A percentile compares a stretch with the other conserved stretches of the same genome.
phyloP scores from a whole-genome alignment of 2,797 vertebrate genomes.

The Crocidura indochinensis region DNA sequence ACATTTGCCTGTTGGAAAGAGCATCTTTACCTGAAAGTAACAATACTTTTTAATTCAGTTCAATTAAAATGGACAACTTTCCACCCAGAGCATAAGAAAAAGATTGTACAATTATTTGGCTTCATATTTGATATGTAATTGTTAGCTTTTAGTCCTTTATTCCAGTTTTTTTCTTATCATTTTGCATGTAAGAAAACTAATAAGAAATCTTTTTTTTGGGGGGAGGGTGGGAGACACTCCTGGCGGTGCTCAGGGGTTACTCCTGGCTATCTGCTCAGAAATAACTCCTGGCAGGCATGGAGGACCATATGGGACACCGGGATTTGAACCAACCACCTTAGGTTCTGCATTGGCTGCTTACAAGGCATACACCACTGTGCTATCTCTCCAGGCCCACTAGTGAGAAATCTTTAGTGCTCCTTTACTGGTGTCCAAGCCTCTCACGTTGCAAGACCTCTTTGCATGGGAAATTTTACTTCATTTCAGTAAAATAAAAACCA shows the following conservation, averaged over 20 bases:
- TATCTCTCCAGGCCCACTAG: too few species aligned
- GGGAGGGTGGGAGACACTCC: too few species aligned
- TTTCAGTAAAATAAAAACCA: neutral
- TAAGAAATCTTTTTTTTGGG: neutral
- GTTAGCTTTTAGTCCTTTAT: neutral
- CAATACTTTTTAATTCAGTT: neutral
- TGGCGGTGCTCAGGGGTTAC: too few species aligned
- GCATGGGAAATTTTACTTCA: neutral
- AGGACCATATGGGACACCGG: too few species aligned
- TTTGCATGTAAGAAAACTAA: neutral
- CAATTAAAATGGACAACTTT: neutral
- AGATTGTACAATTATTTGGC: neutral
- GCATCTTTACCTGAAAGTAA: too few species aligned
- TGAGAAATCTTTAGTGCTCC: fast-evolving
- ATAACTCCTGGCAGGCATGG: too few species aligned
- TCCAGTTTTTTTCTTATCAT: fast-evolving
- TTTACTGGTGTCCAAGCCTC: neutral
- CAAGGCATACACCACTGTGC: too few species aligned
- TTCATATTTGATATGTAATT: neutral
- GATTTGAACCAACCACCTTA: too few species aligned
- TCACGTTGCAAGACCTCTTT: neutral
- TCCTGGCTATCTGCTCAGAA: too few species aligned
- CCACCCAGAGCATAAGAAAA: neutral
- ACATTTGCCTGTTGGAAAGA: too few species aligned
- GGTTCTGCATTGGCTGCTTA: too few species aligned